Base-by-base conservation (phyloP, 2,888 invertebrate species). In the Hemaris fuciformis region DNA sequence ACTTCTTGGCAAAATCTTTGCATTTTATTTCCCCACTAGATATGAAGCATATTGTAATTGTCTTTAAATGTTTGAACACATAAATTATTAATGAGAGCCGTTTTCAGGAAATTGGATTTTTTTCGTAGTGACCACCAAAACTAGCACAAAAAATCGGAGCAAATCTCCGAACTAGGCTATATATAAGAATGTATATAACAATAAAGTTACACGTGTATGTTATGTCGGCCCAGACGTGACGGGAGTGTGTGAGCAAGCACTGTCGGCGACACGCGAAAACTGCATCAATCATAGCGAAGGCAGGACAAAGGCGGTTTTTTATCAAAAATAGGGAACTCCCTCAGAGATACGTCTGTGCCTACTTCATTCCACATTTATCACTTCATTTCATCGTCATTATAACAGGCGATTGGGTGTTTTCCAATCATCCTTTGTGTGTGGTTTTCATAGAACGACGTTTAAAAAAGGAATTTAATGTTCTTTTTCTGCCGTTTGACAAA, bases 221-320 rank as follows among this genome's bases (percentile, higher is more conserved):
- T n/a, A 34, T 57, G 57, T 57, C 15, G 31, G 45, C 34, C 15
- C 20, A 38, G 25, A 61, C 61, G 57, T 61, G 61, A 65, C 67
- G 62, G 57, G 72, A 69, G 65, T 70, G 65, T 62, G 60, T 46
- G 62, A 67, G 53, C 65, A 66, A 48, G 62, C 67, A 64, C 64
- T 77, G 84, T 84, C 81, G 75, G 68, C 72, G 70, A 77, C 87
- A 87, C 82, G 82, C 82, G 81, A 81, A 77, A 76, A 80, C 73
- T 81, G 81, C 83, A 87, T 87, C 85, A 86, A 87, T 87, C 87
- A 87, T 84, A 80, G 76, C 71, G 68, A 78, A 75, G 76, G 76
- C 72, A 74, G 76, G 75, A 80, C 85, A 85, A 85, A 81, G 75
- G 73, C 71, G 70, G 77, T 85, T 84, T 74, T 85, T 80, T 80